Conservation (phyloP, 2,797 vertebrate genomes). For the Diglossa cyanea region DNA sequence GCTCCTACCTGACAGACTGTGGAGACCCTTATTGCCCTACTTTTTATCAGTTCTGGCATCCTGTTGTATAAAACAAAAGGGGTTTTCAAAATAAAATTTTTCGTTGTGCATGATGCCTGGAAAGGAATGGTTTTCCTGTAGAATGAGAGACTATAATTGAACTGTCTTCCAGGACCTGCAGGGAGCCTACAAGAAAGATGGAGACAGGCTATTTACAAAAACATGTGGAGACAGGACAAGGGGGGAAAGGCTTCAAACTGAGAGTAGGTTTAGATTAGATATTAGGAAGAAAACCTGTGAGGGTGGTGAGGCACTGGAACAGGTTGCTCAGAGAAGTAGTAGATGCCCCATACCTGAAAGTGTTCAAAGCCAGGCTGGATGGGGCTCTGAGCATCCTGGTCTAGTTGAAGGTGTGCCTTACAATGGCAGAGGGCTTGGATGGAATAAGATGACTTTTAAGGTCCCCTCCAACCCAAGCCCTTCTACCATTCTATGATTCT, state of each 20-base stretch:
- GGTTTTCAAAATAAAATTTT: neutral
- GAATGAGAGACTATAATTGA: neutral
- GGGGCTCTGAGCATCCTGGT: neutral
- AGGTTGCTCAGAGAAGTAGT: neutral
- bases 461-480: neutral
- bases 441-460: neutral
- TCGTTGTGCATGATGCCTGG: neutral
- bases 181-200: neutral
- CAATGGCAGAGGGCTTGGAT: neutral
- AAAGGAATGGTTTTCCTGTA: neutral
- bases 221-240: neutral
- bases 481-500: neutral
- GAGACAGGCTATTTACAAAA: neutral
- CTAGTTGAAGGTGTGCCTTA: neutral
- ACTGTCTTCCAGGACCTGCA: neutral
- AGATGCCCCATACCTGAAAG: too few species aligned
- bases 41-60: neutral
- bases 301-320: neutral
- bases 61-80: neutral
- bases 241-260: neutral
- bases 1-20: neutral
- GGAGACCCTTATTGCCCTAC: neutral
- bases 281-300: neutral
- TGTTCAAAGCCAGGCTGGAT: neutral
- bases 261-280: neutral